Percentiles rank a stretch among this genome's conserved stretches.
Evolutionary conservation across 2,113 vertebrate species (phyloP).

Genomic region (Haplochromis burtoni): DNA sequence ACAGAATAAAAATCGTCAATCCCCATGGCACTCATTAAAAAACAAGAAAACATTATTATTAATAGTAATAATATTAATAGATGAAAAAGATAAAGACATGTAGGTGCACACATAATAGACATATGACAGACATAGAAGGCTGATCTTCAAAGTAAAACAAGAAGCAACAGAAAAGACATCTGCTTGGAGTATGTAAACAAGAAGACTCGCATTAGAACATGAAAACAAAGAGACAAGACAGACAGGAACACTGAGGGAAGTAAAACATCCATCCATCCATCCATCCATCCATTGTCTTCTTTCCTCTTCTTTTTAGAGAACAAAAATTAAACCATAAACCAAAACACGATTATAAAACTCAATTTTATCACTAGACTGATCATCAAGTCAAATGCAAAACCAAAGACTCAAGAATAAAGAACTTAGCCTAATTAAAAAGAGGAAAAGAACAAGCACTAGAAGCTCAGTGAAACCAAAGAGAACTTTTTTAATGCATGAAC

Average conservation of each 20-base stretch:
- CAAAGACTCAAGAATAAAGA: not conserved
- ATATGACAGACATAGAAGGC: not conserved
- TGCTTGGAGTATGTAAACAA: rapidly evolving
- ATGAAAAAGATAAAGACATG: not conserved
- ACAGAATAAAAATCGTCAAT: not conserved
- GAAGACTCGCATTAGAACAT: not conserved
- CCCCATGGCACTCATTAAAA: rapidly evolving
- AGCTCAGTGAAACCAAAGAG: not conserved
- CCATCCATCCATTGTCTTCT: not conserved
- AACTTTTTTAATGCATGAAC: not conserved
- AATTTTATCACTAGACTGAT: not conserved
- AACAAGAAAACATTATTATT: not conserved
- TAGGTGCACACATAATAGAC: not conserved
- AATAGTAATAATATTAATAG: not conserved
- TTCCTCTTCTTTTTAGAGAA: not conserved
- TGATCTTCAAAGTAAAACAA: not conserved
- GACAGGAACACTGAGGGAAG: not conserved
- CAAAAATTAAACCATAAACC: not conserved
- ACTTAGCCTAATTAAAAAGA: not conserved
- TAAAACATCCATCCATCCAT: not conserved
- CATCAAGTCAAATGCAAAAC: not conserved
- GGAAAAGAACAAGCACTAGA: rapidly evolving
- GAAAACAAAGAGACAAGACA: not conserved
- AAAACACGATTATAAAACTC: not conserved
- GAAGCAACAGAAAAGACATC: not conserved